Percentiles rank a stretch among this genome's conserved stretches.
These are phyloP conservation scores for Cerceris rybyensis DNA, from an alignment of 2,888 invertebrate species.

Conservation along the genomic window DNA sequence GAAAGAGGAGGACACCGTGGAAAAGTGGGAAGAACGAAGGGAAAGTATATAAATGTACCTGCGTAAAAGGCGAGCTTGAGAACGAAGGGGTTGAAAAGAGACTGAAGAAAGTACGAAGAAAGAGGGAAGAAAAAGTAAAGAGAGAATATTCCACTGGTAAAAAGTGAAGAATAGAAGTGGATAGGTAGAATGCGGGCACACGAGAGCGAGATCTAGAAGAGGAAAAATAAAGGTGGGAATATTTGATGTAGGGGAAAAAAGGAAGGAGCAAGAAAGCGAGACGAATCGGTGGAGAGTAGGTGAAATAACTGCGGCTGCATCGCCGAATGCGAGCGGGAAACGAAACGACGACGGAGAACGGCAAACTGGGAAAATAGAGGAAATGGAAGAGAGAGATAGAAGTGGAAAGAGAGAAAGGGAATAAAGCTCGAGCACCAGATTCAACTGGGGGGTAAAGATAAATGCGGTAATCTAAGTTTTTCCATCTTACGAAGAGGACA, in stretches of 20 bases:
- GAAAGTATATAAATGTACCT: constrained; percentile 13
- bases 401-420: not conserved
- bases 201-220: too few species aligned
- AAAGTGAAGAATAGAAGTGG: too few species aligned
- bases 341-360: constrained; percentile 27
- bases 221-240: too few species aligned
- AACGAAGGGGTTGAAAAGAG: too few species aligned
- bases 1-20: not conserved
- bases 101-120: too few species aligned
- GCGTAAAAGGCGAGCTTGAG: constrained; percentile 3
- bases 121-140: too few species aligned
- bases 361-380: constrained; percentile 22
- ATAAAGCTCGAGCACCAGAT: not conserved
- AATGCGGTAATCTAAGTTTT: constrained; percentile 75
- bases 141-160: too few species aligned
- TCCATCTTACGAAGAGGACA: constrained; percentile 63
- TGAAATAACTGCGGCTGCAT: constrained; percentile 6
- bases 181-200: too few species aligned
- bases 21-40: not conserved
- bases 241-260: not conserved
- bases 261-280: constrained; percentile 36
- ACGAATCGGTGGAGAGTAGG: constrained; percentile 40
- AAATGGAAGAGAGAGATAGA: constrained; percentile 11
- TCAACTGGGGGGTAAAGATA: constrained; percentile 58
- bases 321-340: constrained; percentile 27